phyloP scores from a whole-genome alignment of 2,113 vertebrate genomes.

The Lycaon pictus region DNA sequence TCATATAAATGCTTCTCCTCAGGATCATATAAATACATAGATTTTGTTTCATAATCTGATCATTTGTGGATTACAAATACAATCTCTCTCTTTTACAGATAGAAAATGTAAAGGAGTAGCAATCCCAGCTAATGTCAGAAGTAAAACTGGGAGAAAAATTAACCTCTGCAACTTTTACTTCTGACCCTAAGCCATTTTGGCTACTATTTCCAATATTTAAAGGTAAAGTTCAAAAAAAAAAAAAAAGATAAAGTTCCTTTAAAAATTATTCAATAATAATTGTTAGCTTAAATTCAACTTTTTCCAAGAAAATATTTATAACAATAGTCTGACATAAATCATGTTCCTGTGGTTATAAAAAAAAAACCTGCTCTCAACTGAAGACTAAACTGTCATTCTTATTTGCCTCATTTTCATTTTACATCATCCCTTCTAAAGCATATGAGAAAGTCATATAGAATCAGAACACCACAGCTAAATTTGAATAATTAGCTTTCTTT shows the following conservation, averaged over 20 bases:
- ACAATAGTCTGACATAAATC: constrained; percentile 5
- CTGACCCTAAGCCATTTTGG: background rate
- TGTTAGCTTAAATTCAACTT: background rate
- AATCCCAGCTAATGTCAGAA: background rate
- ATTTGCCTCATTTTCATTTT: background rate
- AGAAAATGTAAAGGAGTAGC: background rate
- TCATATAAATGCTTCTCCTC: background rate
- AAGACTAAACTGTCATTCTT: background rate
- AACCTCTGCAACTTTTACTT: background rate
- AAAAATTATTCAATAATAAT: constrained; percentile 21
- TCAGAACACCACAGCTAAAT: background rate
- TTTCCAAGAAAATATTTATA: background rate
- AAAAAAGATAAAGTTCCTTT: background rate
- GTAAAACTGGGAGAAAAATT: background rate
- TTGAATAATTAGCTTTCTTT: background rate
- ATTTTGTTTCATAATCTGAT: background rate
- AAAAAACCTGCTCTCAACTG: background rate
- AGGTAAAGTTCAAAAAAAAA: background rate
- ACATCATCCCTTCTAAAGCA: background rate
- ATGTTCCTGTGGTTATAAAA: background rate
- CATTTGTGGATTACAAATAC: background rate
- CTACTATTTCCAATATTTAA: constrained; percentile 30
- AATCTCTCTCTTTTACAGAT: background rate
- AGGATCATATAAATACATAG: background rate
- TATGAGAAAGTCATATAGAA: background rate